These are phyloP conservation scores for Pegoplata infirma DNA, from an alignment of 2,888 invertebrate genomes.

Conservation along the genomic window DNA sequence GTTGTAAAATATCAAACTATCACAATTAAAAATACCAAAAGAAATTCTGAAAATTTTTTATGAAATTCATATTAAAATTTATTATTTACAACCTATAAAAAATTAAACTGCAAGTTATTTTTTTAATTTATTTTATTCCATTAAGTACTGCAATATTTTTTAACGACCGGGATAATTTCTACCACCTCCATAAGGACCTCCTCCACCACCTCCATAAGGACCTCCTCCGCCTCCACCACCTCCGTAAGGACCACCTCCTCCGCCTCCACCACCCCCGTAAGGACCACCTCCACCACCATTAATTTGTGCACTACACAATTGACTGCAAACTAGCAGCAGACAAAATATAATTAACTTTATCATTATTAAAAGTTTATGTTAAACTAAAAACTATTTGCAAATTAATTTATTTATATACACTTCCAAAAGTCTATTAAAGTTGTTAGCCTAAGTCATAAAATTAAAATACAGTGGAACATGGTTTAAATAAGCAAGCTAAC, in stretches of 20 bases:
- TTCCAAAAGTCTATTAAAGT: neutral
- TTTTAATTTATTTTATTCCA: too few relatives aligned
- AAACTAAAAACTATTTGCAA: neutral
- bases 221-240: slow-evolving; percentile 31
- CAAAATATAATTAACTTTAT: slow-evolving; percentile 30
- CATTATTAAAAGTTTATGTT: slow-evolving; percentile 22
- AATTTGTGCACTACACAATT: slow-evolving; percentile 48
- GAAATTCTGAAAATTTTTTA: too few relatives aligned
- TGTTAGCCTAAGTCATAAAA: too few relatives aligned
- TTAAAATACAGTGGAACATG: too few relatives aligned
- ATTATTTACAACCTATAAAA: too few relatives aligned
- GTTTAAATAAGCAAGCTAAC: too few relatives aligned
- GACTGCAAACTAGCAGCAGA: slow-evolving; percentile 37
- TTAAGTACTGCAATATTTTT: too few relatives aligned
- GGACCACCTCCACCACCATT: slow-evolving; percentile 29
- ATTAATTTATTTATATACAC: slow-evolving; percentile 31
- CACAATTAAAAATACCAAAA: too few relatives aligned
- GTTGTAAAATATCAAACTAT: too few relatives aligned
- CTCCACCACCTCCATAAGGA: slow-evolving; percentile 26
- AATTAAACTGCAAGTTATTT: too few relatives aligned
- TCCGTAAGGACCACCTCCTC: slow-evolving; percentile 30
- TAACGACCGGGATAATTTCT: too few relatives aligned
- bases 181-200: slow-evolving; percentile 35
- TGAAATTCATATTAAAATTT: too few relatives aligned
- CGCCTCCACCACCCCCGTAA: slow-evolving; percentile 9